A percentile compares a stretch with the other conserved stretches of the same genome.
Evolutionary conservation across 2,888 invertebrate genomes (phyloP).

Genomic region (Agrenia bidenticulata): DNA sequence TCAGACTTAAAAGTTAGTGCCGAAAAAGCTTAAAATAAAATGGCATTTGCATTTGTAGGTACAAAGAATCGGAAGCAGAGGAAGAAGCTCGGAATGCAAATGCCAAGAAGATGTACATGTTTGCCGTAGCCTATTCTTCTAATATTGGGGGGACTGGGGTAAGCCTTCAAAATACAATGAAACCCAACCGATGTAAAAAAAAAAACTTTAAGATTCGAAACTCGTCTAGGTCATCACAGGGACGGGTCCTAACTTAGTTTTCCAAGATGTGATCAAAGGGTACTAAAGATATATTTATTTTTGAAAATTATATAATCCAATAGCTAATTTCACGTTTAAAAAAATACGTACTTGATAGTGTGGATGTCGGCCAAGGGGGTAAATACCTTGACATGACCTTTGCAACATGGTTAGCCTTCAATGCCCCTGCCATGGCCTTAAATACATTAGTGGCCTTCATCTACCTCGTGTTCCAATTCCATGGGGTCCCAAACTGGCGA

Average conservation of each 20-base stretch:
- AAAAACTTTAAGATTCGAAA: background rate
- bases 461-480: slow-evolving; percentile 54
- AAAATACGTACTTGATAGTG: slow-evolving; percentile 20
- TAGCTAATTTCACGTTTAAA: too few relatives aligned
- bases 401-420: slow-evolving; percentile 83
- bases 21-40: too few relatives aligned
- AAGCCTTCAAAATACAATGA: background rate
- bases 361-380: slow-evolving; percentile 31
- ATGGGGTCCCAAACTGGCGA: slow-evolving; percentile 36
- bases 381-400: slow-evolving; percentile 63
- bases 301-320: too few relatives aligned
- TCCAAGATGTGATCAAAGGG: slow-evolving; percentile 29
- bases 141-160: slow-evolving; percentile 34
- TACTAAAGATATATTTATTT: too few relatives aligned
- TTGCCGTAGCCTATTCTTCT: slow-evolving; percentile 38
- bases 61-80: slow-evolving; percentile 16
- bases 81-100: slow-evolving; percentile 15
- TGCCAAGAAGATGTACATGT: slow-evolving; percentile 34
- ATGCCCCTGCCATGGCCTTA: slow-evolving; percentile 77
- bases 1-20: too few relatives aligned
- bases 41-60: background rate
- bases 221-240: slow-evolving; percentile 32
- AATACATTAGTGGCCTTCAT: slow-evolving; percentile 71
- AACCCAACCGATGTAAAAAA: background rate
- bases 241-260: slow-evolving; percentile 41